These are phyloP conservation scores for Acrocyrtus sp. DNA, from an alignment of 2,888 invertebrate genomes.

Conservation along the genomic window DNA sequence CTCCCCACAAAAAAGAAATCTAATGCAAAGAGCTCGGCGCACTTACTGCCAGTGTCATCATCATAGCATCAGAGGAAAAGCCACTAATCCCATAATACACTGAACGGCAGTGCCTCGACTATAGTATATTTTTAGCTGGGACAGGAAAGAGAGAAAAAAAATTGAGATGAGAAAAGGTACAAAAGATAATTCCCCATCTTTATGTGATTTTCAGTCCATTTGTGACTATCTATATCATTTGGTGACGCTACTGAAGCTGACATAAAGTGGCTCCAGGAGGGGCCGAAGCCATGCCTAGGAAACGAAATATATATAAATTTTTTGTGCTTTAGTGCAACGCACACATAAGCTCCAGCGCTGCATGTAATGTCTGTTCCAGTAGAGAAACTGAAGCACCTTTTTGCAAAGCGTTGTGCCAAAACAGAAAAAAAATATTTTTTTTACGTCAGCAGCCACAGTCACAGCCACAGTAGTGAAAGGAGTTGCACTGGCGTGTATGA, in stretches of 20 bases:
- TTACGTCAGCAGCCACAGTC: slow-evolving; percentile 31
- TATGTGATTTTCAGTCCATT: slow-evolving; percentile 44
- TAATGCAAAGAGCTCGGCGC: no score
- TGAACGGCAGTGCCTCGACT: no score
- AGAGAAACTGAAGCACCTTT: not conserved
- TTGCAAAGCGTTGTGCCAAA: not conserved
- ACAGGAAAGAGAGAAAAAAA: no score
- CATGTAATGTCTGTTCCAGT: not conserved
- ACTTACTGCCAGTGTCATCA: no score
- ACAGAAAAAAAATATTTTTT: slow-evolving; percentile 27
- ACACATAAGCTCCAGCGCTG: not conserved
- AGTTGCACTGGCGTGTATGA: not conserved
- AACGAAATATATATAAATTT: not conserved
- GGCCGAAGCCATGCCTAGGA: not conserved
- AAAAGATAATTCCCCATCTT: slow-evolving; percentile 40
- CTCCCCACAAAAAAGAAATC: no score
- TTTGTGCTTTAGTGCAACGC: not conserved
- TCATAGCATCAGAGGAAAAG: no score
- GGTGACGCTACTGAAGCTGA: slow-evolving; percentile 33
- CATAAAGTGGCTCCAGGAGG: slow-evolving; percentile 48
- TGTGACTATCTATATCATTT: slow-evolving; percentile 45
- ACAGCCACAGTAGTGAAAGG: no score
- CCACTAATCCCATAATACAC: no score
- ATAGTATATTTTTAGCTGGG: no score
- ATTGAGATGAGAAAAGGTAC: no score